These are phyloP conservation scores for Ectropis grisescens DNA, from an alignment of 1,140 invertebrate genomes.

Conservation along the genomic window DNA sequence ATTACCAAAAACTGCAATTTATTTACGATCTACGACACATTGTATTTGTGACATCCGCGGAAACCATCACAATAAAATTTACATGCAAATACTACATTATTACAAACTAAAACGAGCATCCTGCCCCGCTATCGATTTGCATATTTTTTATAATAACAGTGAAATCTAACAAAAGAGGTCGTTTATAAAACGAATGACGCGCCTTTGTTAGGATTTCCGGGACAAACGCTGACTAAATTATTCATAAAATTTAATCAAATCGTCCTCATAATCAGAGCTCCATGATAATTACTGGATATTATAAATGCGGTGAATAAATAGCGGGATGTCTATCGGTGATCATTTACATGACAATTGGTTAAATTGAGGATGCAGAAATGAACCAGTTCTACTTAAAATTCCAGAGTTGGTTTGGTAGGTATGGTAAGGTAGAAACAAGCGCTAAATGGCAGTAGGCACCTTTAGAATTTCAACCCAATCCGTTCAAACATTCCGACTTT, in stretches of 20 bases:
- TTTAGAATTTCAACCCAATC: too few relatives aligned
- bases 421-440: too few relatives aligned
- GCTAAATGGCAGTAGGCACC: too few relatives aligned
- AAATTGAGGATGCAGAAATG: too few relatives aligned
- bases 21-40: slow-evolving; percentile 39
- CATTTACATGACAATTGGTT: too few relatives aligned
- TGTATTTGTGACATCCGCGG: slow-evolving; percentile 53
- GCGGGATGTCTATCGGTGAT: too few relatives aligned
- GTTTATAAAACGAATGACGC: slow-evolving; percentile 37
- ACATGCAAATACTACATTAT: slow-evolving; percentile 64
- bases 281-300: slow-evolving; percentile 38
- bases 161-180: slow-evolving; percentile 54
- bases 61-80: slow-evolving; percentile 51
- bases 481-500: too few relatives aligned
- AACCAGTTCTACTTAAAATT: too few relatives aligned
- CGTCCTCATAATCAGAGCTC: slow-evolving; percentile 44
- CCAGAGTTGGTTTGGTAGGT: too few relatives aligned
- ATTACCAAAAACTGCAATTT: too few relatives aligned
- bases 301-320: slow-evolving; percentile 14
- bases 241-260: slow-evolving; percentile 60
- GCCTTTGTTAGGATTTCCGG: slow-evolving; percentile 58
- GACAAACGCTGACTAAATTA: slow-evolving; percentile 35
- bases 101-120: slow-evolving; percentile 66
- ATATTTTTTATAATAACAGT: slow-evolving; percentile 65
- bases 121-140: slow-evolving; percentile 63